A percentile compares a stretch with the other conserved stretches of the same genome.
These are phyloP conservation scores for Tenebrio molitor DNA, from an alignment of 1,140 invertebrate species.

Conservation along the genomic window DNA sequence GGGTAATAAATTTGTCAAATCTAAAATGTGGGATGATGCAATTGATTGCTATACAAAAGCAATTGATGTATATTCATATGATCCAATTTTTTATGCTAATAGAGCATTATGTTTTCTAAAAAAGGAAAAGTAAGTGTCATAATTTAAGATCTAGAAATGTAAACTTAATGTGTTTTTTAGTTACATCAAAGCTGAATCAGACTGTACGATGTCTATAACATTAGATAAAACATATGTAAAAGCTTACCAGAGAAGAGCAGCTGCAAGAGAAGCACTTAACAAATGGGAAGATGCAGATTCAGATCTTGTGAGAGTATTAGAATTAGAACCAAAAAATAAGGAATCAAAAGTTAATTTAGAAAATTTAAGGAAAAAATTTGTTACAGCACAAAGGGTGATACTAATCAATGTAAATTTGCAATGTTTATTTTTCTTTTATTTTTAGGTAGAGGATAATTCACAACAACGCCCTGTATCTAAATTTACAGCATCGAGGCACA, in stretches of 20 bases:
- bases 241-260: slow-evolving; percentile 82
- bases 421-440: not conserved
- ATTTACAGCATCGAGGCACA: slow-evolving; percentile 58
- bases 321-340: slow-evolving; percentile 80
- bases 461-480: slow-evolving; percentile 59
- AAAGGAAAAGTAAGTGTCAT: slow-evolving; percentile 80
- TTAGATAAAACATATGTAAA: slow-evolving; percentile 85
- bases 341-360: slow-evolving; percentile 72
- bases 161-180: slow-evolving; percentile 67
- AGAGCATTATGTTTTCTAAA: slow-evolving; percentile 90
- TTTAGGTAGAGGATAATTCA: slow-evolving; percentile 3
- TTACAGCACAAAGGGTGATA: slow-evolving; percentile 60
- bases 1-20: slow-evolving; percentile 88
- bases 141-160: slow-evolving; percentile 1
- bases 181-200: slow-evolving; percentile 80
- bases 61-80: slow-evolving; percentile 80
- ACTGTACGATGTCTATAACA: slow-evolving; percentile 80
- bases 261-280: slow-evolving; percentile 75
- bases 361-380: slow-evolving; percentile 71
- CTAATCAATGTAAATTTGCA: not conserved
- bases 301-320: slow-evolving; percentile 77
- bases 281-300: slow-evolving; percentile 75
- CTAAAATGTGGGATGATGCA: slow-evolving; percentile 83
- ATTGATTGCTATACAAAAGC: slow-evolving; percentile 86
- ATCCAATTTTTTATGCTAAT: slow-evolving; percentile 89